A percentile compares a stretch with the other conserved stretches of the same genome.
Evolutionary conservation across 2,888 invertebrate genomes (phyloP).

Genomic region (Eristalis pertinax): DNA sequence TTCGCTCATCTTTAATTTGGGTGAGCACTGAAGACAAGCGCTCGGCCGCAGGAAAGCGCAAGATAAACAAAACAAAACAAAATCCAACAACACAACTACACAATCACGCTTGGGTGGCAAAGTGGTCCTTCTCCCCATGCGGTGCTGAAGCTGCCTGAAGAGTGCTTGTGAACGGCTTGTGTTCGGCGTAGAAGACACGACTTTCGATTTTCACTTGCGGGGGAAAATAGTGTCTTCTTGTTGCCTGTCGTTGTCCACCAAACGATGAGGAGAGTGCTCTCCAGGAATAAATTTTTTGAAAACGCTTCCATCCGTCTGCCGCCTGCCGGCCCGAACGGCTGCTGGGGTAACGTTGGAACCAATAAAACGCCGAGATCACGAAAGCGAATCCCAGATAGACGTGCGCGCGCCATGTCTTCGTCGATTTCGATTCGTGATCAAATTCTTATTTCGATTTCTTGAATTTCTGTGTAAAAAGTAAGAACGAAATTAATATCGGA

Average conservation of each 20-base stretch:
- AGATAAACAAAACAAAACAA: conserved; percentile 16
- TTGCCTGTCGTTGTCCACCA: conserved; percentile 48
- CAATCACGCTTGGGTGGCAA: conserved; percentile 71
- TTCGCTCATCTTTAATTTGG: conserved; percentile 72
- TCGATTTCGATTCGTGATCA: conserved; percentile 68
- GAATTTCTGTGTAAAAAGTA: conserved; percentile 53
- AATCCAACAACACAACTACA: conserved; percentile 3
- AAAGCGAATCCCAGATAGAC: conserved; percentile 62
- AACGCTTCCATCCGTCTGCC: conserved; percentile 9
- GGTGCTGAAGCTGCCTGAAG: conserved; percentile 25
- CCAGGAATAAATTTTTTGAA: conserved; percentile 41
- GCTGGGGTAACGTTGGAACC: conserved; percentile 9
- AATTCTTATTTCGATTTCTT: conserved; percentile 71
- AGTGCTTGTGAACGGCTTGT: conserved; percentile 63
- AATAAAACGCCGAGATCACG: conserved; percentile 63
- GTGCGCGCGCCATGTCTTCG: conserved; percentile 41
- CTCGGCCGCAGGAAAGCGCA: neutral
- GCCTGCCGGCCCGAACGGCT: neutral
- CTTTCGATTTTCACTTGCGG: conserved; percentile 67
- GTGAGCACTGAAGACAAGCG: conserved; percentile 37
- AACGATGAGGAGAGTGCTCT: conserved; percentile 37
- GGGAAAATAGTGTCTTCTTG: conserved; percentile 36
- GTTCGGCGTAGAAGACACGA: conserved; percentile 67
- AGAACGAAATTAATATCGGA: conserved; percentile 70
- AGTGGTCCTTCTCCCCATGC: conserved; percentile 61